Conservation (phyloP, 2,113 vertebrate genomes). For the Python bivittatus region DNA sequence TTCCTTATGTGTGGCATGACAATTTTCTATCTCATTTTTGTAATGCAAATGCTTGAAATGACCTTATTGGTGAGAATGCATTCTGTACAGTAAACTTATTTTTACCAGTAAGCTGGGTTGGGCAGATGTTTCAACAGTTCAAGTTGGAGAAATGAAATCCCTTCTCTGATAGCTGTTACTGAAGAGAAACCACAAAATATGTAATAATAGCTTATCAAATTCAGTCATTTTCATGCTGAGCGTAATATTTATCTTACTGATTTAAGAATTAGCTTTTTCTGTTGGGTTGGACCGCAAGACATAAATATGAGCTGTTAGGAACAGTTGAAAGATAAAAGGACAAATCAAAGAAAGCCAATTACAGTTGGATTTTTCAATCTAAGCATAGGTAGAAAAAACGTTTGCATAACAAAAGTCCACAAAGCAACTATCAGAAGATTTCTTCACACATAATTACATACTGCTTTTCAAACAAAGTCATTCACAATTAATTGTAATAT, state of each 20-base stretch:
- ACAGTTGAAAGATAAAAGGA: not conserved
- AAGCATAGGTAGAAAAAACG: not conserved
- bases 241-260: not conserved
- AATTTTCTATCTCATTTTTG: constrained; percentile 67
- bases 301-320: not conserved
- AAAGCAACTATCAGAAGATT: not conserved
- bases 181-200: not conserved
- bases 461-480: not conserved
- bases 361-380: not conserved
- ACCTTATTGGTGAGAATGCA: constrained; percentile 59
- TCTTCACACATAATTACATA: not conserved
- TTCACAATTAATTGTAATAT: not conserved
- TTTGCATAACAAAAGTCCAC: not conserved
- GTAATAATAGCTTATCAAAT: not conserved
- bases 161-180: not conserved
- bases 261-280: not conserved
- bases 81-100: constrained; percentile 72
- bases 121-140: not conserved
- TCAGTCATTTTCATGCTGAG: not conserved
- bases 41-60: constrained; percentile 63
- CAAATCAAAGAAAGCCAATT: not conserved
- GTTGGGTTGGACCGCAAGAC: not conserved
- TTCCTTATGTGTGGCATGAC: constrained; percentile 61
- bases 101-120: constrained; percentile 75
- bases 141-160: not conserved